A percentile compares a stretch with the other conserved stretches of the same genome.
Evolutionary conservation across 2,113 vertebrate genomes (phyloP).

Genomic region (Plotosus lineatus): DNA sequence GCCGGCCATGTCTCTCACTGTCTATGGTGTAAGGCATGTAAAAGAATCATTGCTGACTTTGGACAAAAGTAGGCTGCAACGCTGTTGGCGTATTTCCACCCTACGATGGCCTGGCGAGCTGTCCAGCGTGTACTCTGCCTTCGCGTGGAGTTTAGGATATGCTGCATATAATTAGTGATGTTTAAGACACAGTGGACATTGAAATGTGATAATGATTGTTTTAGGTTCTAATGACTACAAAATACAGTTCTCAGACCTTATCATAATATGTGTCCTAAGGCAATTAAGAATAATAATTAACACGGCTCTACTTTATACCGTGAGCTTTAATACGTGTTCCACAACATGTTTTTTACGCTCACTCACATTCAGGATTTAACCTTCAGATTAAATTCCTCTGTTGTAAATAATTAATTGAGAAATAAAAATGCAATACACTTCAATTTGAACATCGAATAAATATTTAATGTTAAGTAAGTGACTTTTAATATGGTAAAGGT

Average conservation of each 20-base stretch:
- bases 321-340: background rate
- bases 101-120: too few relatives aligned
- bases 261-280: background rate
- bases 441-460: background rate
- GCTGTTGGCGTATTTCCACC: too few relatives aligned
- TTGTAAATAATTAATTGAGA: too few relatives aligned
- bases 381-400: background rate
- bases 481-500: background rate
- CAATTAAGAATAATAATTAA: too few relatives aligned
- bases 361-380: background rate
- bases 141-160: too few relatives aligned
- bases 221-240: background rate
- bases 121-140: too few relatives aligned
- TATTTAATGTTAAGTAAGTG: background rate
- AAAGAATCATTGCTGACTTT: too few relatives aligned
- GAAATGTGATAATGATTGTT: background rate
- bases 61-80: too few relatives aligned
- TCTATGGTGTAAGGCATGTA: too few relatives aligned
- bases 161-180: background rate
- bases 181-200: background rate
- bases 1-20: too few relatives aligned
- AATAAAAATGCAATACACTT: background rate
- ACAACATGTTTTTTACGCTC: background rate
- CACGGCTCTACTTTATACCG: background rate
- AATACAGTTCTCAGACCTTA: background rate